These are phyloP conservation scores for Vimba vimba DNA, from an alignment of 2,113 vertebrate species.

Conservation along the genomic window DNA sequence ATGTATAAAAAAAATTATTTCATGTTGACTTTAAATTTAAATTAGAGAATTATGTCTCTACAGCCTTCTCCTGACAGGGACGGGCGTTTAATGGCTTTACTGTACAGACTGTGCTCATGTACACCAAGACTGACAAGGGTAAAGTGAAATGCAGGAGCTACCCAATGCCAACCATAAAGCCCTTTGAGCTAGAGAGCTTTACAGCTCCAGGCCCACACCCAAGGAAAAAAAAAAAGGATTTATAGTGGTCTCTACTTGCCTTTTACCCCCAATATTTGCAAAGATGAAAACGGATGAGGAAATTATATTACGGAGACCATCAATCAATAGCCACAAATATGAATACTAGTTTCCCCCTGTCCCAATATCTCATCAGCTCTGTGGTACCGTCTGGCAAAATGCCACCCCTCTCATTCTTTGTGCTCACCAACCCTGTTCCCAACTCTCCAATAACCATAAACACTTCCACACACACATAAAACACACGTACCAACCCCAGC, in stretches of 20 bases:
- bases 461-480: slow-evolving; percentile 9
- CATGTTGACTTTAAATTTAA: slow-evolving; percentile 65
- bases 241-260: slow-evolving; percentile 58
- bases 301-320: slow-evolving; percentile 64
- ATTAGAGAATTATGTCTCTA: slow-evolving; percentile 73
- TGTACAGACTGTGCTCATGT: slow-evolving; percentile 48
- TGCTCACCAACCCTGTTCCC: slow-evolving; percentile 13
- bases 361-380: slow-evolving; percentile 21
- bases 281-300: slow-evolving; percentile 65
- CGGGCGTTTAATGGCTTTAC: slow-evolving; percentile 66
- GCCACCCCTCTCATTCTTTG: background rate
- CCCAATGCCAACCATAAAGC: slow-evolving; percentile 70
- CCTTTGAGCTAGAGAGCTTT: slow-evolving; percentile 70
- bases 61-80: slow-evolving; percentile 68
- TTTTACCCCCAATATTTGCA: slow-evolving; percentile 74
- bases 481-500: slow-evolving; percentile 16
- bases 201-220: slow-evolving; percentile 66
- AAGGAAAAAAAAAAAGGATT: slow-evolving; percentile 61
- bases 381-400: slow-evolving; percentile 28
- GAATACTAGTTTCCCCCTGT: slow-evolving; percentile 39
- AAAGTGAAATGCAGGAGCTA: slow-evolving; percentile 68
- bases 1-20: background rate
- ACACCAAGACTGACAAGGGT: slow-evolving; percentile 67
- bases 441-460: slow-evolving; percentile 37
- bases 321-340: slow-evolving; percentile 75